phyloP scores from a whole-genome alignment of 2,888 invertebrate species.

The Phasia obesa region DNA sequence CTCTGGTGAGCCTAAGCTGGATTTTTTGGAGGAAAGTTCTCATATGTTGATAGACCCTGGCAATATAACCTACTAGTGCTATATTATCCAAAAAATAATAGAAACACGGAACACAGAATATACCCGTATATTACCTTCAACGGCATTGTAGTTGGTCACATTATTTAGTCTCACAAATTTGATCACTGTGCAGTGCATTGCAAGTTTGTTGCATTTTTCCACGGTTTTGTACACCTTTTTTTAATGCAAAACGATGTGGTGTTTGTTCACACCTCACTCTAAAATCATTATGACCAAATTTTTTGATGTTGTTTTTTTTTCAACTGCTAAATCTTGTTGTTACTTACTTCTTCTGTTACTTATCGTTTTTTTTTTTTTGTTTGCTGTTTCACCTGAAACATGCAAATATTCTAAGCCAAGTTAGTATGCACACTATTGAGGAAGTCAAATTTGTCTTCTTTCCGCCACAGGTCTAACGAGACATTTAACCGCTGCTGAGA shows the following conservation, averaged over 20 bases:
- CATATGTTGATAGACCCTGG: too few relatives aligned
- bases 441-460: conserved; percentile 75
- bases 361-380: conserved; percentile 6
- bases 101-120: too few relatives aligned
- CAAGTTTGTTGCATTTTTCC: conserved; percentile 21
- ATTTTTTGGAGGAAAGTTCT: too few relatives aligned
- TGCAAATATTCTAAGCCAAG: conserved; percentile 63
- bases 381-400: conserved; percentile 39
- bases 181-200: conserved; percentile 14
- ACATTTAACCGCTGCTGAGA: conserved; percentile 67
- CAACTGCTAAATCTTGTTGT: conserved; percentile 54
- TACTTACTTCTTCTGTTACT: conserved; percentile 30
- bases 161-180: background rate
- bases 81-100: too few relatives aligned
- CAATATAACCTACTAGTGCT: too few relatives aligned
- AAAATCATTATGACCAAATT: conserved; percentile 23
- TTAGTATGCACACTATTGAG: conserved; percentile 76
- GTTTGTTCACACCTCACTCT: conserved; percentile 61
- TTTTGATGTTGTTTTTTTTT: conserved; percentile 7
- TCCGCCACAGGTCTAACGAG: conserved; percentile 71
- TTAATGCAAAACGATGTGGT: conserved; percentile 53
- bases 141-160: conserved; percentile 25
- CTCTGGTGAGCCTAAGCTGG: too few relatives aligned
- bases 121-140: too few relatives aligned
- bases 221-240: conserved; percentile 9